phyloP scores from a whole-genome alignment of 2,113 vertebrate species.

The Neoarius graeffei region DNA sequence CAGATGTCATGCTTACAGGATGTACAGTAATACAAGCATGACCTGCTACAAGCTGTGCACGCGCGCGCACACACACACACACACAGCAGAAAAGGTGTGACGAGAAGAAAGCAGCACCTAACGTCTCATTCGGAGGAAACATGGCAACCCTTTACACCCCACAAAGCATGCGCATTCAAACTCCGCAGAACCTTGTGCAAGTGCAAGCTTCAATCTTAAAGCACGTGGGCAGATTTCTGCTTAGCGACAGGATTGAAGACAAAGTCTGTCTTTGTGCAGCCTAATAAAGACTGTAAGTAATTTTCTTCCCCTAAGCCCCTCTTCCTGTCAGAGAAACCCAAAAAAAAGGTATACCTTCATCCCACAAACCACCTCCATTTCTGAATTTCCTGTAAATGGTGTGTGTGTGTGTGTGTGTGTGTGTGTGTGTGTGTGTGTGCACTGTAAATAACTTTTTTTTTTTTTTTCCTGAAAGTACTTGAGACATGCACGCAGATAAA shows the following conservation, averaged over 20 bases:
- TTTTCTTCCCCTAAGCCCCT: not conserved
- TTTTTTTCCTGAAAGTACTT: not conserved
- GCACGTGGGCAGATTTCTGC: not conserved
- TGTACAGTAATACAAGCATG: not conserved
- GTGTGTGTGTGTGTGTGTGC: not conserved
- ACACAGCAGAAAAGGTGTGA: conserved; percentile 3
- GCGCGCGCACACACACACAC: conserved; percentile 9
- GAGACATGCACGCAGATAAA: not conserved
- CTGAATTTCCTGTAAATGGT: not conserved
- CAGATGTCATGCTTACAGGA: not conserved
- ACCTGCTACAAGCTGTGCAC: conserved; percentile 20
- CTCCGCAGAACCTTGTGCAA: not conserved
- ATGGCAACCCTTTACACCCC: not conserved
- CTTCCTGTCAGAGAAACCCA: not conserved
- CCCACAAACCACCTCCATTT: conserved; percentile 48
- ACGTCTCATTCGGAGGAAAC: not conserved
- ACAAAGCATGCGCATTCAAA: not conserved
- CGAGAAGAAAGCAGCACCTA: conserved; percentile 5
- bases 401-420: not conserved
- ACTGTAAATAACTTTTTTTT: not conserved
- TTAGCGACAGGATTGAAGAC: not conserved
- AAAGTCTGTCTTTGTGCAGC: conserved; percentile 10
- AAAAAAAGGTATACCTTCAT: not conserved
- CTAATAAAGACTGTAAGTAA: not conserved
- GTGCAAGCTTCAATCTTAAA: not conserved